Conservation (phyloP, 1,140 invertebrate genomes). For the Drosophila pseudoobscura region DNA sequence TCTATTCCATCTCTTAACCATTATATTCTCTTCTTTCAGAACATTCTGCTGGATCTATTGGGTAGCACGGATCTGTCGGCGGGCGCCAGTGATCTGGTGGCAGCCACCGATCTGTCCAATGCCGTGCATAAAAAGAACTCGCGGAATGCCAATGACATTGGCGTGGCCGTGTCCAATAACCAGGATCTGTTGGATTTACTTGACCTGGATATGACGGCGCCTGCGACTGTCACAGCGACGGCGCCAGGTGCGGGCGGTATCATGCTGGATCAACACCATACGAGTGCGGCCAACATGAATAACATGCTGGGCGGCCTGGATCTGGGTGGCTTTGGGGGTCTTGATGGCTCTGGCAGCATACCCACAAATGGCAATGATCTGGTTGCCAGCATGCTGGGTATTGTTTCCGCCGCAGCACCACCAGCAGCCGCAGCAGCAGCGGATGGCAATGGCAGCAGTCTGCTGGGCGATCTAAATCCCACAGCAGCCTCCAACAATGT, state of each 20-base stretch:
- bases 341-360: conserved; percentile 53
- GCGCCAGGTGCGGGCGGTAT: conserved; percentile 31
- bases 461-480: conserved; percentile 65
- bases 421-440: not conserved
- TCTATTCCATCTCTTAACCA: not conserved
- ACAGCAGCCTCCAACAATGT: conserved; percentile 64
- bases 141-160: conserved; percentile 83
- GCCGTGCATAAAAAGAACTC: conserved; percentile 84
- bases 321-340: conserved; percentile 51
- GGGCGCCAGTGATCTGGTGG: conserved; percentile 54
- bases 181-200: conserved; percentile 94
- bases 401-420: conserved; percentile 3
- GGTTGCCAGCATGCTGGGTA: conserved; percentile 64
- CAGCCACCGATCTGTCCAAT: conserved; percentile 78
- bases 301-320: conserved; percentile 65
- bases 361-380: conserved; percentile 80
- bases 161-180: conserved; percentile 85
- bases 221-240: conserved; percentile 63
- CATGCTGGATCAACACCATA: conserved; percentile 40
- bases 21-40: conserved; percentile 84
- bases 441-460: conserved; percentile 38
- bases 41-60: conserved; percentile 89
- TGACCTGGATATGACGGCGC: conserved; percentile 86
- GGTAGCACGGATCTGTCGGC: conserved; percentile 88
- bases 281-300: conserved; percentile 66